A percentile compares a stretch with the other conserved stretches of the same genome.
Evolutionary conservation across 2,888 invertebrate species (phyloP).

Genomic region (Chaetoderma sp.): DNA sequence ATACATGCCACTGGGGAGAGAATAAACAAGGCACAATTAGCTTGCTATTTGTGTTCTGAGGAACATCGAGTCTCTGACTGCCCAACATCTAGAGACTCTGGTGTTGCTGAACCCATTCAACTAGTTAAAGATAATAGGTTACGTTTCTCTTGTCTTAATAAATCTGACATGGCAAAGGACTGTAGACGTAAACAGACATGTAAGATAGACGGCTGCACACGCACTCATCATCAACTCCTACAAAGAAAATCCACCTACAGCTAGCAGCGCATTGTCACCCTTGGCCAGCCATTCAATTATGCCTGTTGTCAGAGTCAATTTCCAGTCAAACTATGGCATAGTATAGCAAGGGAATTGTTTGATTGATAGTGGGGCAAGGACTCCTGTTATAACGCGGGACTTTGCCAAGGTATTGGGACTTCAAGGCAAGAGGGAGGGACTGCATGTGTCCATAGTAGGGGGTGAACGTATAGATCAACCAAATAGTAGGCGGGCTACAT

Average conservation of each 20-base stretch:
- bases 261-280: background rate
- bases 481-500: slow-evolving; percentile 6
- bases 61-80: slow-evolving; percentile 10
- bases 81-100: background rate
- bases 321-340: slow-evolving; percentile 11
- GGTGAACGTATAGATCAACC: background rate
- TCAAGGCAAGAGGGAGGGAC: slow-evolving; percentile 9
- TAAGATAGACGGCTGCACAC: background rate
- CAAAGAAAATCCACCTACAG: slow-evolving; percentile 7
- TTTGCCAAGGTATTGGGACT: slow-evolving; percentile 9
- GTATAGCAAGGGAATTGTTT: slow-evolving; percentile 5
- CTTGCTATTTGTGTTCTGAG: slow-evolving; percentile 1
- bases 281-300: slow-evolving; percentile 2
- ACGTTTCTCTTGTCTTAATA: slow-evolving; percentile 10
- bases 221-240: slow-evolving; percentile 8
- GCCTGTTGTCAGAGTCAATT: slow-evolving; percentile 12
- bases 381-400: slow-evolving; percentile 10
- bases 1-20: background rate
- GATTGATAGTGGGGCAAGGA: slow-evolving; percentile 19
- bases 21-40: background rate
- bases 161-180: background rate
- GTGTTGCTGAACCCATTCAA: background rate
- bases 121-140: background rate
- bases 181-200: slow-evolving; percentile 2
- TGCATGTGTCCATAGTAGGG: slow-evolving; percentile 9